Conservation (phyloP, 2,888 invertebrate genomes). For the Hirtodrosophila histrioides region DNA sequence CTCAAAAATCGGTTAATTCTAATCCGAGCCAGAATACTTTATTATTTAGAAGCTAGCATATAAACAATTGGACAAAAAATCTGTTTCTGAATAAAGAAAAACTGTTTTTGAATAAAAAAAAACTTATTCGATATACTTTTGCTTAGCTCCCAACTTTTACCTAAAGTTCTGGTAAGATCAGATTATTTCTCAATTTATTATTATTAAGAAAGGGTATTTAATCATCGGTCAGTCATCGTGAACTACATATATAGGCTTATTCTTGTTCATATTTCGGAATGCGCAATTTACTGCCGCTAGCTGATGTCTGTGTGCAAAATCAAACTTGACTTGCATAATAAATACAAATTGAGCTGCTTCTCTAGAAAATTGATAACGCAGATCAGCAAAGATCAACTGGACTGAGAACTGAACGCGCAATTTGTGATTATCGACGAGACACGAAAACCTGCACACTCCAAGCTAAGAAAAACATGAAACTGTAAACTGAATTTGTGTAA, state of each 20-base stretch:
- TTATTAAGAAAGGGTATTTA: slow-evolving; percentile 19
- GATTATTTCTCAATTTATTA: too few relatives aligned
- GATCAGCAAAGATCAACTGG: slow-evolving; percentile 58
- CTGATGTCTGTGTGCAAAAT: slow-evolving; percentile 48
- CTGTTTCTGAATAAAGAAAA: too few relatives aligned
- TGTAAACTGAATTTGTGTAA: slow-evolving; percentile 16
- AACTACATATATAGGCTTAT: too few relatives aligned
- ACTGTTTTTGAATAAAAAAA: too few relatives aligned
- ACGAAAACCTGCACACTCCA: slow-evolving; percentile 21
- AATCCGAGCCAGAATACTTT: too few relatives aligned
- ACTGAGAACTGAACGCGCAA: slow-evolving; percentile 40
- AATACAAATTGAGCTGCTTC: slow-evolving; percentile 58
- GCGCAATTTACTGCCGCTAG: slow-evolving; percentile 53
- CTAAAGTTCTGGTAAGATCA: too few relatives aligned
- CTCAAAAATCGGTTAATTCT: too few relatives aligned
- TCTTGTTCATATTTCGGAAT: slow-evolving; percentile 37
- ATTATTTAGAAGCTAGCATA: too few relatives aligned
- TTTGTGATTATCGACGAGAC: slow-evolving; percentile 56
- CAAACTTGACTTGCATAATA: slow-evolving; percentile 62
- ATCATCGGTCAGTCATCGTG: background rate
- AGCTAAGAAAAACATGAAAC: slow-evolving; percentile 11
- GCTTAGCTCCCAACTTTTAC: too few relatives aligned
- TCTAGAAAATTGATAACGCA: slow-evolving; percentile 36
- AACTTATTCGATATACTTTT: too few relatives aligned
- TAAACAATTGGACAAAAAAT: too few relatives aligned